Percentiles rank a stretch among this genome's conserved stretches.
phyloP scores from a whole-genome alignment of 1,140 invertebrate species.

The Oscheius sp. region DNA sequence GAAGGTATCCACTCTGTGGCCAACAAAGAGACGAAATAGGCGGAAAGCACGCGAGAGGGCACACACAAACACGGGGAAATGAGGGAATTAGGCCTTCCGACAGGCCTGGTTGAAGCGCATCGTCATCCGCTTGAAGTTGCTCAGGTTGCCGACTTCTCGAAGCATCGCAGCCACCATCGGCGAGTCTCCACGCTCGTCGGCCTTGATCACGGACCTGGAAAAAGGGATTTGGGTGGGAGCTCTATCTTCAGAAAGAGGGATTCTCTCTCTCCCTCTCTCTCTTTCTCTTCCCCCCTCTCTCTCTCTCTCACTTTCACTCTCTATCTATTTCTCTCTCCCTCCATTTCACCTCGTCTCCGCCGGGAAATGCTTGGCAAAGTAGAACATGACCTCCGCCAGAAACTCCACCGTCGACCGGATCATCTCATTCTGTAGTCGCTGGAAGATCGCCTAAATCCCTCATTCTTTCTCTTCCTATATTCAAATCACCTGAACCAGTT shows the following conservation, averaged over 20 bases:
- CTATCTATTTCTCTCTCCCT: too few relatives aligned
- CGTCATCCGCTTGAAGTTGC: conserved; percentile 35
- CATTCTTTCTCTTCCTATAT: not conserved
- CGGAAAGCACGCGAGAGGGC: not conserved
- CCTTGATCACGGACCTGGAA: conserved; percentile 16
- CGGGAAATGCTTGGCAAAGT: conserved; percentile 21
- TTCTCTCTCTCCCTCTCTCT: too few relatives aligned
- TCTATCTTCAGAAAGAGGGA: too few relatives aligned
- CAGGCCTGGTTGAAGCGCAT: conserved; percentile 30
- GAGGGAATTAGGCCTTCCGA: conserved; percentile 8
- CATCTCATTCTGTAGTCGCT: conserved; percentile 15
- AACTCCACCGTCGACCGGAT: conserved; percentile 25
- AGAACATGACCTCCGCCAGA: conserved; percentile 28
- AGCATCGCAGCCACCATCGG: conserved; percentile 28
- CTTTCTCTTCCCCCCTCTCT: not conserved
- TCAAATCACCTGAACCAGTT: not conserved
- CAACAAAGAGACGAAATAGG: not conserved
- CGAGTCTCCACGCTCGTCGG: conserved; percentile 8
- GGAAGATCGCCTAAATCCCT: conserved; percentile 11
- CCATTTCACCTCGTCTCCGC: conserved; percentile 24
- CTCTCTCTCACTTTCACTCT: not conserved
- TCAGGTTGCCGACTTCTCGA: conserved; percentile 22
- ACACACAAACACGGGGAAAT: not conserved
- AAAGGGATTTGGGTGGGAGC: not conserved
- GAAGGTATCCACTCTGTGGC: too few relatives aligned